Percentiles rank a stretch among this genome's conserved stretches.
phyloP scores from a whole-genome alignment of 1,140 invertebrate species.

The Hydropsyche tenuis region DNA sequence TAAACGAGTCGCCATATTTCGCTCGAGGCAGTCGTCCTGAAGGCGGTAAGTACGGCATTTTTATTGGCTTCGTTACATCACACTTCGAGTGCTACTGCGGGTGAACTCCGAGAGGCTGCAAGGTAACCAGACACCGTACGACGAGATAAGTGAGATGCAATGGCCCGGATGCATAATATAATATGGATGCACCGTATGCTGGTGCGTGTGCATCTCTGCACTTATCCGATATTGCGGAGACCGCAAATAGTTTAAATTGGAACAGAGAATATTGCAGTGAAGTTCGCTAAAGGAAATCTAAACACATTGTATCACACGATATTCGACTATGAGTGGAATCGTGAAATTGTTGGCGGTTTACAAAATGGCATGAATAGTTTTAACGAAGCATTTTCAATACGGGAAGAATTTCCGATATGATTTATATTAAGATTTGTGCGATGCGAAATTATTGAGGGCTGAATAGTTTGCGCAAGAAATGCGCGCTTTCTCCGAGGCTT shows the following conservation, averaged over 20 bases:
- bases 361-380: neutral
- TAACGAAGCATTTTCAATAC: neutral
- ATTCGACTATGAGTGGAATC: too few relatives aligned
- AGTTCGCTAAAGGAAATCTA: neutral
- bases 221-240: neutral
- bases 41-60: neutral
- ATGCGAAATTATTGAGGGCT: neutral
- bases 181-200: too few relatives aligned
- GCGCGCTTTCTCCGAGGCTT: too few relatives aligned
- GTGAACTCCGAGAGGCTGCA: neutral
- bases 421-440: neutral
- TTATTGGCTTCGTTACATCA: neutral
- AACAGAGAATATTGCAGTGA: neutral
- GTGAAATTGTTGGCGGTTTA: neutral
- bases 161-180: slow-evolving; percentile 19
- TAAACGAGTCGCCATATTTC: too few relatives aligned
- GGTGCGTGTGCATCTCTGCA: too few relatives aligned
- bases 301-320: neutral
- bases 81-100: neutral
- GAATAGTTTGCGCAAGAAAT: too few relatives aligned
- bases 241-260: neutral
- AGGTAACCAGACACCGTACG: slow-evolving; percentile 9
- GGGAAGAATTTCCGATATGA: neutral
- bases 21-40: neutral
- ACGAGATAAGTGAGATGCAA: slow-evolving; percentile 20